Conservation (phyloP, 2,888 invertebrate genomes). For the Drosophila percnosoma region DNA sequence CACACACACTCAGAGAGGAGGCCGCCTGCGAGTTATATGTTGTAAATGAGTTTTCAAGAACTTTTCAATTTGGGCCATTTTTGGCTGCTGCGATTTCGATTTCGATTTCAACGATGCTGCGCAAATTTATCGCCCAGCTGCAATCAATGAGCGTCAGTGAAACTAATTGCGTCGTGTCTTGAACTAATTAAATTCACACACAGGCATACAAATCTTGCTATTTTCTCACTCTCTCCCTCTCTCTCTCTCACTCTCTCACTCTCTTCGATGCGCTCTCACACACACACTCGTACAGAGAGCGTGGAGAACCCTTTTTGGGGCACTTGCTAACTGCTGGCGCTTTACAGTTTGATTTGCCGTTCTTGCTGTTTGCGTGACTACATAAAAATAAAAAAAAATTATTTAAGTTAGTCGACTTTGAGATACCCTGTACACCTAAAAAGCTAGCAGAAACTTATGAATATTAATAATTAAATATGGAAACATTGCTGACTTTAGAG, state of each 20-base stretch:
- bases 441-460: neutral
- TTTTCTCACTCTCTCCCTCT: neutral
- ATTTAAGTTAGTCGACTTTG: neutral
- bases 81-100: constrained; percentile 6
- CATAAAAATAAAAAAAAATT: neutral
- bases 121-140: constrained; percentile 63
- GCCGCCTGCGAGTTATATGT: constrained; percentile 23
- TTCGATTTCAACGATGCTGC: constrained; percentile 9
- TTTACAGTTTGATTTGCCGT: constrained; percentile 55
- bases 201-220: constrained; percentile 25
- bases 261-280: neutral
- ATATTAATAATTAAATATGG: neutral
- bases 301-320: constrained; percentile 23
- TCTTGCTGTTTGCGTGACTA: constrained; percentile 42
- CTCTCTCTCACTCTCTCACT: neutral
- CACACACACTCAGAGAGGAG: neutral
- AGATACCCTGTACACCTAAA: constrained; percentile 10
- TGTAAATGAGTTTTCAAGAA: constrained; percentile 47
- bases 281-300: neutral
- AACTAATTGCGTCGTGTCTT: constrained; percentile 72
- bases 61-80: constrained; percentile 57
- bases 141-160: constrained; percentile 68
- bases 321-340: constrained; percentile 56
- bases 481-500: neutral
- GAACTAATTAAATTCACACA: constrained; percentile 71